Evolutionary conservation across 53 echinoderm and acorn worm species (phyloP).

Genomic region (Apostichopus leukothele): DNA sequence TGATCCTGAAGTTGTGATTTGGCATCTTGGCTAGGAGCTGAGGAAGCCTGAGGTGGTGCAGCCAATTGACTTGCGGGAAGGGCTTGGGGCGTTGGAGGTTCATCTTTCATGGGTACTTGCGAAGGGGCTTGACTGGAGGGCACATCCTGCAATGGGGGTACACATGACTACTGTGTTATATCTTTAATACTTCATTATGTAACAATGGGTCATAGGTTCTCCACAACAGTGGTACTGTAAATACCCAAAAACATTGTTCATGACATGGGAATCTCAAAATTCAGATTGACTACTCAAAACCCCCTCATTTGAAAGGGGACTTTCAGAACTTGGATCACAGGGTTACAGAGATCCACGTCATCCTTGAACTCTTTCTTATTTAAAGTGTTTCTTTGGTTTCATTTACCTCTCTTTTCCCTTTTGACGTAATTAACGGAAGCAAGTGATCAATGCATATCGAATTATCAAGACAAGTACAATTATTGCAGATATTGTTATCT

Average conservation of each 20-base stretch:
- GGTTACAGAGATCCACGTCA: too few species aligned
- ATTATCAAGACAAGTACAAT: too few species aligned
- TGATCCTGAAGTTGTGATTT: slow-evolving; percentile 60
- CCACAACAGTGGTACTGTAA: not conserved
- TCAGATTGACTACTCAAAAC: too few species aligned
- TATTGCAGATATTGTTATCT: too few species aligned
- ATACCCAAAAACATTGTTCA: not conserved
- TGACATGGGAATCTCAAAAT: too few species aligned
- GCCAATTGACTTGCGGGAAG: slow-evolving; percentile 18
- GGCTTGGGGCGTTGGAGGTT: slow-evolving; percentile 35
- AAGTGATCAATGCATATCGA: too few species aligned
- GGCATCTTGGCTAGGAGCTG: slow-evolving; percentile 13
- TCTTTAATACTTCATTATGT: not conserved
- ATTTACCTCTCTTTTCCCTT: too few species aligned
- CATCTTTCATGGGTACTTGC: slow-evolving; percentile 38
- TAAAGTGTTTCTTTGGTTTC: too few species aligned
- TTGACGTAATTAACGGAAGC: too few species aligned
- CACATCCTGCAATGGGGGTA: not conserved
- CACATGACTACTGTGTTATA: not conserved
- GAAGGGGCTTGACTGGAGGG: slow-evolving; percentile 45
- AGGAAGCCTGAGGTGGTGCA: slow-evolving; percentile 26
- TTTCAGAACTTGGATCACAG: too few species aligned
- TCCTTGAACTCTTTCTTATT: too few species aligned
- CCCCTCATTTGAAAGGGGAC: too few species aligned
- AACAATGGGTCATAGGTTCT: not conserved